phyloP scores from a whole-genome alignment of 2,797 vertebrate species.

The Neosilurus mollespiculum region DNA sequence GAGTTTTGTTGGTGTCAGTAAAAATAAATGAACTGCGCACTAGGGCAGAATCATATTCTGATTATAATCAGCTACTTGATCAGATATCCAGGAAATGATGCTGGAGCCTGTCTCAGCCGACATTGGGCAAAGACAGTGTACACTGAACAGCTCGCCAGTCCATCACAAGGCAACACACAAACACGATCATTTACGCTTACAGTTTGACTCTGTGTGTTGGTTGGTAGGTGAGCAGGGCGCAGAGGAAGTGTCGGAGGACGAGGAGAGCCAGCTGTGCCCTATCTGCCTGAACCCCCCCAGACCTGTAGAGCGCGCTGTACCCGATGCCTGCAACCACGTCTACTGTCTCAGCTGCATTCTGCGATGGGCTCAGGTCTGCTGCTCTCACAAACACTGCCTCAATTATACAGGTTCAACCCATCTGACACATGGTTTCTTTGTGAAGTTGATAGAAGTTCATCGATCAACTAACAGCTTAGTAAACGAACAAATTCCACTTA shows the following conservation, averaged over 20 bases:
- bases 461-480: too few relatives aligned
- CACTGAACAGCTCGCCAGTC: too few relatives aligned
- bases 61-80: background rate
- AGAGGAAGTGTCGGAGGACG: constrained; percentile 65
- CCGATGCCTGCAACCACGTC: constrained; percentile 88
- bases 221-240: constrained; percentile 64
- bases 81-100: too few relatives aligned
- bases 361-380: constrained; percentile 92
- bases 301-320: constrained; percentile 83
- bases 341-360: constrained; percentile 94
- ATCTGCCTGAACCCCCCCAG: constrained; percentile 87
- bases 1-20: background rate
- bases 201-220: background rate
- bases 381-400: background rate
- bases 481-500: too few relatives aligned
- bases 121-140: too few relatives aligned
- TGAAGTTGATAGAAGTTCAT: background rate
- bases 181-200: too few relatives aligned
- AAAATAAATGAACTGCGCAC: background rate
- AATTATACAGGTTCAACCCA: too few relatives aligned
- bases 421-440: background rate
- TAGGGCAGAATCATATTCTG: background rate
- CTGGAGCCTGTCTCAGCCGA: too few relatives aligned
- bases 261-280: constrained; percentile 82
- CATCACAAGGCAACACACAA: too few relatives aligned